Evolutionary conservation across 2,797 vertebrate genomes (phyloP).

Genomic region (Xenentodon cancila): DNA sequence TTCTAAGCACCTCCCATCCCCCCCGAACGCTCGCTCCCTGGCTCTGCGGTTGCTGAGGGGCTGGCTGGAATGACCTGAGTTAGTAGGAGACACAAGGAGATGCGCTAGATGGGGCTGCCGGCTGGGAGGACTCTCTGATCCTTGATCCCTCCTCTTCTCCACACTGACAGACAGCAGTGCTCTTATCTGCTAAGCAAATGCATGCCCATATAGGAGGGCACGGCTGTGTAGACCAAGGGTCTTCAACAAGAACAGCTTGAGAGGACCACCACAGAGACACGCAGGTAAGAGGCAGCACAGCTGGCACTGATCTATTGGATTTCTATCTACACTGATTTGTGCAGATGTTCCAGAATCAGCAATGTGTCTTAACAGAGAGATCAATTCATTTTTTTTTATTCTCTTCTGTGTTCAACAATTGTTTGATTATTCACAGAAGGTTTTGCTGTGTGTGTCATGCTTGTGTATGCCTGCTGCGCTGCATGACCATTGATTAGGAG

Average conservation of each 20-base stretch:
- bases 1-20: slow-evolving; percentile 76
- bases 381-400: slow-evolving; percentile 28
- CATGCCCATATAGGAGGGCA: slow-evolving; percentile 79
- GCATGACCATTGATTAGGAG: slow-evolving; percentile 72
- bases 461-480: slow-evolving; percentile 53
- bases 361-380: slow-evolving; percentile 21
- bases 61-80: slow-evolving; percentile 76
- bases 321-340: slow-evolving; percentile 32
- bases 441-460: slow-evolving; percentile 34
- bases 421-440: slow-evolving; percentile 39
- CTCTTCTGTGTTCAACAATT: slow-evolving; percentile 32
- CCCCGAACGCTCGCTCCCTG: slow-evolving; percentile 49
- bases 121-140: slow-evolving; percentile 71
- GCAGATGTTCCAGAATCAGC: slow-evolving; percentile 25
- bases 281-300: slow-evolving; percentile 66
- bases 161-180: slow-evolving; percentile 53
- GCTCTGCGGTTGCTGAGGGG: slow-evolving; percentile 74
- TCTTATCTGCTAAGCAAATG: slow-evolving; percentile 68
- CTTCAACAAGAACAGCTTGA: slow-evolving; percentile 64
- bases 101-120: slow-evolving; percentile 63
- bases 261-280: slow-evolving; percentile 60
- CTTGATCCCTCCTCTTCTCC: slow-evolving; percentile 60
- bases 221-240: slow-evolving; percentile 68
- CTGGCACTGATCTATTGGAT: slow-evolving; percentile 44
- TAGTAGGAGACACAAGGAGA: slow-evolving; percentile 72